Conservation (phyloP, 2,113 vertebrate genomes). For the Symphodus melops region DNA sequence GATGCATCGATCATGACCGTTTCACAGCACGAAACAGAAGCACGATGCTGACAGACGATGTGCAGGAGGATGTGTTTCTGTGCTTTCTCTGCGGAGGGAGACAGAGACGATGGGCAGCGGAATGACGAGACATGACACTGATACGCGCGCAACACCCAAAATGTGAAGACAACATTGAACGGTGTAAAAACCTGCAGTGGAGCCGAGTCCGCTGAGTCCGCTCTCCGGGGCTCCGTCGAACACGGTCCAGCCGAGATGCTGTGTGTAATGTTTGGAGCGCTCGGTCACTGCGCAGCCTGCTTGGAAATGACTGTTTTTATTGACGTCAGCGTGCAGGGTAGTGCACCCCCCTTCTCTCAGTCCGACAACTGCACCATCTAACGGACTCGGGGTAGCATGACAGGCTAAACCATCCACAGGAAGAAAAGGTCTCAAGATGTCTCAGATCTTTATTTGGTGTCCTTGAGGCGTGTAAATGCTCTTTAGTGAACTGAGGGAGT, state of each 20-base stretch:
- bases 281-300: constrained; percentile 79
- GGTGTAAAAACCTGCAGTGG: constrained; percentile 74
- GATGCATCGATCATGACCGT: constrained; percentile 2
- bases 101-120: constrained; percentile 65
- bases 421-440: no score
- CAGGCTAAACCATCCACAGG: constrained; percentile 16
- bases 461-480: no score
- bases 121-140: constrained; percentile 77
- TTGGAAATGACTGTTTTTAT: constrained; percentile 79
- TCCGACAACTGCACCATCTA: constrained; percentile 74
- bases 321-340: constrained; percentile 77
- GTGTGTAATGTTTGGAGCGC: constrained; percentile 80
- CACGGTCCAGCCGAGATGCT: constrained; percentile 70
- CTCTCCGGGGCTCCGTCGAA: constrained; percentile 41
- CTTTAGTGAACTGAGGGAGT: neutral
- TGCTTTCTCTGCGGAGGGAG: constrained; percentile 1
- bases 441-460: neutral
- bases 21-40: neutral
- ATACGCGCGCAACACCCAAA: constrained; percentile 71
- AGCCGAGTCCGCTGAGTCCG: constrained; percentile 51
- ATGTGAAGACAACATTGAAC: constrained; percentile 73
- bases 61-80: constrained; percentile 32
- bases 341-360: constrained; percentile 37
- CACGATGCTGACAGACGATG: neutral
- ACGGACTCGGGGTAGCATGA: constrained; percentile 54